Evolutionary conservation across 2,113 vertebrate genomes (phyloP), one percentile per base, ranked within the genome.

Genomic region (Cavia aperea): DNA sequence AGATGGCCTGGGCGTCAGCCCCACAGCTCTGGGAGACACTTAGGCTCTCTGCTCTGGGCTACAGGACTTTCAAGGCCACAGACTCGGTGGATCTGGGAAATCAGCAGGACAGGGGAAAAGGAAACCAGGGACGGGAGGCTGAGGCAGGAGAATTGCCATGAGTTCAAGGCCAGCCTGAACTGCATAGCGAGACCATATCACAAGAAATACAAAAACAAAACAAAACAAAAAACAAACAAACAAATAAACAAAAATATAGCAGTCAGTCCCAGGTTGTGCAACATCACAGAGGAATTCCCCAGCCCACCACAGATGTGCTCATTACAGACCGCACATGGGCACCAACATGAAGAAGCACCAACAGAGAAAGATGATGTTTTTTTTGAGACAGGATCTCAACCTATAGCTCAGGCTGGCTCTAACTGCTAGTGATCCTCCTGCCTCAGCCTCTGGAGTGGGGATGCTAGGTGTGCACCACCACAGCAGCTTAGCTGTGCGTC

Each of bases 401-500:
- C 1, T 29, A 16, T 15, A 16, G 5, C 46, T 51, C 14, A 18
- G 73, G 26, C 73, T 31, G 26, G 46, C 73, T 49, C 23, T 46
- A 16, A 49, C 26, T 51, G 43, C 46, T 18, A 49, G 43, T 14
- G 0, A 31, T 31, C 73, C 46, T 49, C 73, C 46, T 31, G 46
- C 73, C 43, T 77, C 73, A 15, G 73, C 73, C 46, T 51, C 73
- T 7, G 0, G 26, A 77, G 46, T 2, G 7, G 7, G 43, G 26
- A 31, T 15, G 16, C 70, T 16, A 51, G 73, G 43, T 14, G 6
- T 49, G 24, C 6, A 0, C 16, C 18, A 31, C 26, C 73, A 16
- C 8, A 11, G 6, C 3, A 2, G 46, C 73, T 4, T 46, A 4
- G 68, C 26, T 14, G 2, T 21, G 21, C n/a, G 0, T 16, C 11